Conservation (phyloP, 2,113 vertebrate species). For the Myxocyprinus asiaticus region DNA sequence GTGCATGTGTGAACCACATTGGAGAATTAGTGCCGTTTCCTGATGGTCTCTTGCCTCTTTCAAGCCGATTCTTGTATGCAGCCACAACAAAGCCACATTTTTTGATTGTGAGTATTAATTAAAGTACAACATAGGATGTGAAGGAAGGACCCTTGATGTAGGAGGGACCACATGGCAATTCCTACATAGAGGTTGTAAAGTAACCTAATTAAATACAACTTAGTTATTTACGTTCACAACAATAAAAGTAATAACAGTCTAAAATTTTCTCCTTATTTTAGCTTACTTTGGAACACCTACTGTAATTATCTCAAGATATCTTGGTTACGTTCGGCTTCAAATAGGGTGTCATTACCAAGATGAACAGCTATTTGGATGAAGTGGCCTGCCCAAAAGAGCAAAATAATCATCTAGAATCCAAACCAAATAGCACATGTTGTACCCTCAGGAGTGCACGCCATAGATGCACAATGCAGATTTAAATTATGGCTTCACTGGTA, state of each 20-base stretch:
- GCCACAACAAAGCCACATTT: constrained; percentile 42
- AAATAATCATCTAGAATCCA: background rate
- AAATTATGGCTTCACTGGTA: background rate
- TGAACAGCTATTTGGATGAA: constrained; percentile 6
- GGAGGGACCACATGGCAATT: constrained; percentile 23
- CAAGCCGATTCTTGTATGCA: constrained; percentile 17
- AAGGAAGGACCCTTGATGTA: constrained; percentile 8
- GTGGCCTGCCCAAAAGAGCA: background rate
- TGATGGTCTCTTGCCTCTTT: constrained; percentile 41
- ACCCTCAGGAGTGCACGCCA: background rate
- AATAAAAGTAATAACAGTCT: constrained; percentile 14
- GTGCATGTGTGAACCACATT: constrained; percentile 55
- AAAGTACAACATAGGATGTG: constrained; percentile 42
- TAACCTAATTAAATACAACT: constrained; percentile 36
- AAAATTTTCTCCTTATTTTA: constrained; percentile 19
- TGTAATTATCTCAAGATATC: constrained; percentile 48
- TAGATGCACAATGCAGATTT: background rate
- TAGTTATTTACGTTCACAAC: constrained; percentile 6
- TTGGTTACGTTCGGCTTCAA: constrained; percentile 21
- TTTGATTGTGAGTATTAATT: constrained; percentile 45
- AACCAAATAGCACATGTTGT: background rate
- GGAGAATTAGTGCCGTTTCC: constrained; percentile 43
- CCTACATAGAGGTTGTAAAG: background rate
- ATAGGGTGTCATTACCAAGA: constrained; percentile 34
- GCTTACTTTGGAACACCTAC: constrained; percentile 41